Evolutionary conservation across 2,113 vertebrate genomes (phyloP).

Genomic region (Ammodramus savannarum): DNA sequence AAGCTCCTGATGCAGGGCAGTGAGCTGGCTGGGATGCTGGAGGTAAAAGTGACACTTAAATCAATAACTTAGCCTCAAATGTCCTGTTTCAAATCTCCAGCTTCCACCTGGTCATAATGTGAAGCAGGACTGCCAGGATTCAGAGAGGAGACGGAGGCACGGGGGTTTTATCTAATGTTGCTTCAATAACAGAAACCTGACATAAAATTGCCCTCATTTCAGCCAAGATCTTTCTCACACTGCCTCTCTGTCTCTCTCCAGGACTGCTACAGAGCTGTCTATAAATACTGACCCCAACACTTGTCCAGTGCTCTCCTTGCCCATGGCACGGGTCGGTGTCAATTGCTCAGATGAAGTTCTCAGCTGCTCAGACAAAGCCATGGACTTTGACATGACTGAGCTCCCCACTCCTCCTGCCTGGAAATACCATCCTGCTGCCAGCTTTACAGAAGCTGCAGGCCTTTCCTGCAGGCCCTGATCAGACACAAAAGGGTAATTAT

Average conservation of each 20-base stretch:
- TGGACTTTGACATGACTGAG: too few relatives aligned
- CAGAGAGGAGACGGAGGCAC: not conserved
- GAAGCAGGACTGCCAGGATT: not conserved
- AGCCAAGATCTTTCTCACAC: not conserved
- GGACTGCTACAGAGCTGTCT: conserved; percentile 60
- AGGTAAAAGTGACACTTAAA: not conserved
- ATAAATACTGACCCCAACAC: conserved; percentile 78
- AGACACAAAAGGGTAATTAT: conserved; percentile 58
- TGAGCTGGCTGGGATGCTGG: not conserved
- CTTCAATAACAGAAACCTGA: conserved; percentile 35
- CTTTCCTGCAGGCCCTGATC: conserved; percentile 58
- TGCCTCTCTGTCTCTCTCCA: conserved; percentile 21
- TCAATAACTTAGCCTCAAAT: conserved; percentile 55
- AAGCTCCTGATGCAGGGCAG: not conserved
- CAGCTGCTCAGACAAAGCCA: conserved; percentile 79
- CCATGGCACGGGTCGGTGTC: conserved; percentile 71
- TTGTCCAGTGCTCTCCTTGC: conserved; percentile 65
- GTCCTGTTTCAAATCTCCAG: conserved; percentile 35
- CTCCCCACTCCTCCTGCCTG: conserved; percentile 70
- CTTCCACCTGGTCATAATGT: conserved; percentile 40
- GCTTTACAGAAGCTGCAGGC: conserved; percentile 68
- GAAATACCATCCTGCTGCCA: conserved; percentile 74
- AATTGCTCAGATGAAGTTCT: conserved; percentile 67
- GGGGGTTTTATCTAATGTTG: not conserved
- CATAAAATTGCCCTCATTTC: not conserved